Evolutionary conservation across 2,113 vertebrate species (phyloP), one percentile per base, ranked within the genome.

Genomic region (Cyprinodon brontotheroides): DNA sequence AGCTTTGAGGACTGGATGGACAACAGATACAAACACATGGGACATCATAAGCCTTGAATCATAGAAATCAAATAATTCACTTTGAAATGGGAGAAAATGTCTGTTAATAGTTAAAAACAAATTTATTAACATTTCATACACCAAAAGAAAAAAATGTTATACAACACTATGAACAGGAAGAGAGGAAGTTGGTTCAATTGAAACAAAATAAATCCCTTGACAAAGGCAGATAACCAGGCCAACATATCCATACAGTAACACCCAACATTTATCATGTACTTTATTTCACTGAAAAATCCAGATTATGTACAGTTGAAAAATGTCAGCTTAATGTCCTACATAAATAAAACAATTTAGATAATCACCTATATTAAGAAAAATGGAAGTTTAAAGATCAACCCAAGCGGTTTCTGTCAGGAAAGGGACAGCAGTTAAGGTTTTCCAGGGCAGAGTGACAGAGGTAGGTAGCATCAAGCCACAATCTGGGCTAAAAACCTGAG

Each of bases 401-500:
- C 20, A 36, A 76, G 81, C 11, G n/a, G 41, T 85, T 87, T 88
- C 70, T 85, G 74, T 63, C 68, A 87, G 88, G 80, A 87, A 82
- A 78, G 77, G 88, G 83, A 78, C 74, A 77, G 84, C 74, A 74
- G 84, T 86, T 86, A 84, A 91, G 75, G 87, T 86, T 92, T 90
- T 78, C 82, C 87, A 92, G 87, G 86, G 72, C 70, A 80, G 75
- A 89, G 63, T 60, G 80, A 81, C 47, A 87, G 93, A 94, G 94
- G 94, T 94, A 94, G 93, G 79, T 90, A 88, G 78, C 67, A 90
- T 61, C 62, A 65, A 82, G 84, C 84, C 89, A 64, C 62, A 12
- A 6, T 63, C 68, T 79, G 75, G 82, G 79, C 78, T 74, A 86
- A 73, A 91, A 89, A 91, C 91, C 92, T 93, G 92, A 94, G 91